Base-by-base conservation (phyloP, 1,140 invertebrate genomes). In the Drosophila fuyamai region DNA sequence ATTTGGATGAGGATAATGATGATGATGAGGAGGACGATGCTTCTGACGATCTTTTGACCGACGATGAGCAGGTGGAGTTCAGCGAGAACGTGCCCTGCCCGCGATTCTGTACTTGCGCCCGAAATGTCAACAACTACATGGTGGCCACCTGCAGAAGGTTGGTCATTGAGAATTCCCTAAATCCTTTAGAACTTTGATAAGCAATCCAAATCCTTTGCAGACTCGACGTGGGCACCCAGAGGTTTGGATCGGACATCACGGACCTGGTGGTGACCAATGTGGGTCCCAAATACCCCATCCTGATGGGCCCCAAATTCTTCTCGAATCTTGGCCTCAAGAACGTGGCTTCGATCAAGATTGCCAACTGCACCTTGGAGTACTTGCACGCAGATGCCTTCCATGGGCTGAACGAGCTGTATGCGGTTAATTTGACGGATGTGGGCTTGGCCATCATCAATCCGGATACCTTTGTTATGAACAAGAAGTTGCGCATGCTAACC, bases 371-470 rank as follows among this genome's bases (percentile, higher is more conserved):
- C 16, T 93, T 95, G 63, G 91, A 91, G 18, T 93, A 92, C 51
- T 91, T 95, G 66, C 93, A 93, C 68, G 92, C 93, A 3, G 94
- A 93, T 9, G 95, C 95, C 0, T 96, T 96, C 91, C 93, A 94
- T 44, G 95, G 95, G 1, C 91, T 96, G 12, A 82, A 94, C 10
- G 94, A 95, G 53, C 92, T 96, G 1, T 95, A 94, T 59, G 93
- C 95, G 3, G 93, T 96, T 0, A 96, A 96, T 76, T 91, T 96
- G 35, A 95, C 95, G 0, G 94, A 94, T 73, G 95, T 95, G 53
- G 94, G 93, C 46, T 92, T 96, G 14, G 93, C 94, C 32, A 93
- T 93, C 27, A 92, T 96, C 23, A 94, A 95, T 75, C 94, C 95
- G 0, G 94, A 96, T 65, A 95, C 95, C 1, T 96, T 96, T 90